Base-by-base conservation (phyloP, 2,888 invertebrate genomes). In the Hybos culiciformis region DNA sequence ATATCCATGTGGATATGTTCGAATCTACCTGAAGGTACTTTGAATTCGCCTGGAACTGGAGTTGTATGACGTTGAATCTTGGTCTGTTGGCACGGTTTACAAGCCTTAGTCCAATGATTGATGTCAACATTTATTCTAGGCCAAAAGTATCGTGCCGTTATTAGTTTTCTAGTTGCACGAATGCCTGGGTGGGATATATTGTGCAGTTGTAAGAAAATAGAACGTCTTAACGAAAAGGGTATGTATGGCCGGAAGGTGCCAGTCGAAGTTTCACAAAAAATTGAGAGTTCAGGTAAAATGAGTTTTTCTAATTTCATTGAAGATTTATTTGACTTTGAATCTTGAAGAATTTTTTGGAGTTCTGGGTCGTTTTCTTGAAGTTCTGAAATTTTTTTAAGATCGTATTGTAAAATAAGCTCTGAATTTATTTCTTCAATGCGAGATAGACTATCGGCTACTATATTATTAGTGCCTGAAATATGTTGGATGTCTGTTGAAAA, bases 1-100 rank as follows among this genome's bases (percentile, higher is more conserved):
- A 62, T 44, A 43, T 62, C 59, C 5, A 61, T 45, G 41, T 60
- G 54, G n/a, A 38, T 32, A 6, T 44, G 37, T 5, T 19, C 21
- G 23, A 44, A 40, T 23, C 36, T 32, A 29, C 39, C 33, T 34
- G n/a, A n/a, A n/a, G n/a, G n/a, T n/a, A 34, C 8, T 4, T 33
- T 18, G 17, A 41, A 42, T 17, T 14, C 18, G 2, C 40, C 31
- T 3, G 12, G 4, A 19, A 12, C 14, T 9, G 37, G 31, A 6
- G 32, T 44, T 5, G 32, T 33, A 14, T 41, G 41, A 5, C 29
- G 37, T 9, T 41, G 12, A 2, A 24, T 9, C 19, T 44, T 37
- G 2, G 39, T 8, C 14, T 39, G 33, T 14, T 39, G 39, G 12
- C 39, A 43, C 1, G 15, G 24, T 20, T 34, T 2, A 6, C 39